Evolutionary conservation across 2,113 vertebrate species (phyloP).

Genomic region (Coptodon bakossiorum): DNA sequence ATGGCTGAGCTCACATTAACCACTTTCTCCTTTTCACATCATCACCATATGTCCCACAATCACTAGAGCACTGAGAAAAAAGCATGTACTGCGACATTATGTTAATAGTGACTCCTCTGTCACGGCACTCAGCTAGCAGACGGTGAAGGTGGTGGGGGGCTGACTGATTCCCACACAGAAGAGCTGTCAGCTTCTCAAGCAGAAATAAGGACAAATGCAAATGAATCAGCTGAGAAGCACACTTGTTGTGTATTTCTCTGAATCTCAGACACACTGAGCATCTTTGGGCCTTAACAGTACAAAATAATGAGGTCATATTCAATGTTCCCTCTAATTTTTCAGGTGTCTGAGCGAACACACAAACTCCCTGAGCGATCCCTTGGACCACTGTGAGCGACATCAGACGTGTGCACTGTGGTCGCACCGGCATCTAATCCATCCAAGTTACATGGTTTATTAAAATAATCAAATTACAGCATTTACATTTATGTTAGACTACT

Average conservation of each 20-base stretch:
- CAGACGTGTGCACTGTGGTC: too few species aligned
- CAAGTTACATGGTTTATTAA: too few species aligned
- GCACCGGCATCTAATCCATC: too few species aligned
- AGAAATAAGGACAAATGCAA: constrained; percentile 52
- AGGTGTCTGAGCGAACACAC: too few species aligned
- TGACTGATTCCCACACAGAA: constrained; percentile 29
- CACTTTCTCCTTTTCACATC: constrained; percentile 35
- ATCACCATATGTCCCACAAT: constrained; percentile 60
- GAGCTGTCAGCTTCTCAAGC: background rate
- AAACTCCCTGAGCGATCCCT: too few species aligned
- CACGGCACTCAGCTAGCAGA: background rate
- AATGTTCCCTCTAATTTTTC: too few species aligned
- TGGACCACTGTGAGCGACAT: too few species aligned
- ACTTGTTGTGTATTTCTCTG: background rate
- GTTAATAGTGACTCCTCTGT: constrained; percentile 44
- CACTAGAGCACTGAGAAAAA: constrained; percentile 9
- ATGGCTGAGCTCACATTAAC: constrained; percentile 10
- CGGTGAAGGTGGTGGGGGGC: background rate
- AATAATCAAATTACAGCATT: too few species aligned
- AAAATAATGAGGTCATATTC: constrained; percentile 29
- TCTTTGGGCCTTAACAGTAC: background rate
- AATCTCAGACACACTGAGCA: background rate
- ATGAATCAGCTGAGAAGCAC: constrained; percentile 30
- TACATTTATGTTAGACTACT: too few species aligned
- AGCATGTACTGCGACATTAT: constrained; percentile 52